These are phyloP conservation scores for Gandaritis pyraliata DNA, from an alignment of 2,888 invertebrate species.

Conservation along the genomic window DNA sequence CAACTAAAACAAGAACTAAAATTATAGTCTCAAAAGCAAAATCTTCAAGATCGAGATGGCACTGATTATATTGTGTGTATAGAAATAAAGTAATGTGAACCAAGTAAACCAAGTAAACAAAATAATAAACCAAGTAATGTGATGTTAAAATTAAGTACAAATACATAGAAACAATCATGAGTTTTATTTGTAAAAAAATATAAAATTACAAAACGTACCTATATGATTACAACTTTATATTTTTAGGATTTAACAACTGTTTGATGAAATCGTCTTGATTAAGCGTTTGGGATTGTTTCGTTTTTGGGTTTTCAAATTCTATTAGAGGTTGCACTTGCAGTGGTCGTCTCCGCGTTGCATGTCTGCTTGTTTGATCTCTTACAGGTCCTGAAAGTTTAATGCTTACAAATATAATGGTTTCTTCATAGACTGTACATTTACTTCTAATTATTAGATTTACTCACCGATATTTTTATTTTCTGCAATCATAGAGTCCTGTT, in stretches of 20 bases:
- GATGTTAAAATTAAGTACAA: conserved; percentile 1
- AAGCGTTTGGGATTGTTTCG: conserved; percentile 19
- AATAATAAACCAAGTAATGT: too few relatives aligned
- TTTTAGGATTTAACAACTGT: conserved; percentile 59
- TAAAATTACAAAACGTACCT: conserved; percentile 28
- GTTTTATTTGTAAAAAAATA: conserved; percentile 34
- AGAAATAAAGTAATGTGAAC: not conserved
- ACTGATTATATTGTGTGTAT: not conserved
- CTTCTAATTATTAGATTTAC: not conserved
- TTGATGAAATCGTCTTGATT: conserved; percentile 58
- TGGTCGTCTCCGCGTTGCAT: conserved; percentile 22
- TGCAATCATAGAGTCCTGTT: conserved; percentile 21
- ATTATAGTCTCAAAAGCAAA: not conserved
- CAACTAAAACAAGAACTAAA: not conserved
- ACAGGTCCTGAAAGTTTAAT: conserved; percentile 6
- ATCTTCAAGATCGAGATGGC: not conserved
- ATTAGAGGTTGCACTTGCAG: conserved; percentile 38
- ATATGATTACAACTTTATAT: conserved; percentile 44
- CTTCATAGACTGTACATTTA: too few relatives aligned
- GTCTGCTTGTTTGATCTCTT: not conserved
- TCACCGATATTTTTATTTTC: conserved; percentile 22
- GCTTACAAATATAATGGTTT: not conserved
- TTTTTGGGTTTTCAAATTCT: conserved; percentile 48
- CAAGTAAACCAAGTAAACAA: too few relatives aligned
- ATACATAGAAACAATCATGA: not conserved